phyloP scores from a whole-genome alignment of 2,113 vertebrate genomes.

The Vulpes ferrilata region DNA sequence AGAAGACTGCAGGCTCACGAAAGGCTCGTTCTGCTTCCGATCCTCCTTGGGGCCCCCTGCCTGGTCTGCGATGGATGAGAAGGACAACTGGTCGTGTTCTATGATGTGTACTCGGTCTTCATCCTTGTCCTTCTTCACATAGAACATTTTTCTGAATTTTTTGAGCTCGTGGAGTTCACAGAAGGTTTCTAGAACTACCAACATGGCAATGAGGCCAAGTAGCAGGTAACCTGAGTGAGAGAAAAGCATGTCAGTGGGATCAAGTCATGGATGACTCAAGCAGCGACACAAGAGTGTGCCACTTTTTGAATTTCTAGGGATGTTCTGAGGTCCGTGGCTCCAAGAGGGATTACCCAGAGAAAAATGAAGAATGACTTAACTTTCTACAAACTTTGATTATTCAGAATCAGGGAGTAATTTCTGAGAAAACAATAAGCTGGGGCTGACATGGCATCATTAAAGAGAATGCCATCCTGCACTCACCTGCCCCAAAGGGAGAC shows the following conservation, averaged over 20 bases:
- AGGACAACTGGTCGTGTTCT: slow-evolving; percentile 96
- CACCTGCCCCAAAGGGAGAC: neutral
- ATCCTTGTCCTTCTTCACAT: slow-evolving; percentile 96
- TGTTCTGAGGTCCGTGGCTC: neutral
- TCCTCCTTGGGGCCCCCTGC: slow-evolving; percentile 88
- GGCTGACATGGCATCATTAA: too few species aligned
- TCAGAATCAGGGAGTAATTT: neutral
- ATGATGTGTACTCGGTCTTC: slow-evolving; percentile 94
- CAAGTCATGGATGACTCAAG: fast-evolving
- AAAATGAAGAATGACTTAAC: neutral
- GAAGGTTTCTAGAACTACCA: slow-evolving; percentile 98
- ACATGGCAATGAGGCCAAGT: slow-evolving; percentile 95
- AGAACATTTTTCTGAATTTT: slow-evolving; percentile 97
- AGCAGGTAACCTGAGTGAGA: slow-evolving; percentile 92
- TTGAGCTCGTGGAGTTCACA: slow-evolving; percentile 98
- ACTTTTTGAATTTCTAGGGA: neutral
- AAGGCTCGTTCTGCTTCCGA: slow-evolving; percentile 90
- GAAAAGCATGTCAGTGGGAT: neutral
- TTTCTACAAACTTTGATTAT: neutral
- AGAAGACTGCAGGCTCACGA: slow-evolving; percentile 86
- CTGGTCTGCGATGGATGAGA: slow-evolving; percentile 93
- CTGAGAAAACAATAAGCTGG: neutral
- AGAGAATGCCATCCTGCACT: too few species aligned
- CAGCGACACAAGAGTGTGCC: fast-evolving
- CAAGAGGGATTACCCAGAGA: neutral